These are phyloP conservation scores for Cuculus canorus DNA, from an alignment of 2,797 vertebrate genomes.

Conservation along the genomic window DNA sequence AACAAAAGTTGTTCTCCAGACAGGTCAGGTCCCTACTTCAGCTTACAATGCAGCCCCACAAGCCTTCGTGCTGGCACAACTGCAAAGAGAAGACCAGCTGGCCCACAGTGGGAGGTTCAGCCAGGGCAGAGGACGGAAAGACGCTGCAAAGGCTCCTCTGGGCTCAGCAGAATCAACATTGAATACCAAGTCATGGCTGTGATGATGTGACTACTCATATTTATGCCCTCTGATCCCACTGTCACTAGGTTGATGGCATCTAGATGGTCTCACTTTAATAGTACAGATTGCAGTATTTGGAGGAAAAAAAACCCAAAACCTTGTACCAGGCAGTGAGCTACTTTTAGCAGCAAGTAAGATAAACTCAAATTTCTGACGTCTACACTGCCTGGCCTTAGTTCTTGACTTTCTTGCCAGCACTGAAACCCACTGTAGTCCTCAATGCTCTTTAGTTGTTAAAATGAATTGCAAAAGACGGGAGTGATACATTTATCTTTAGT, in stretches of 20 bases:
- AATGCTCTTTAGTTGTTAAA: neutral
- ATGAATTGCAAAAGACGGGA: neutral
- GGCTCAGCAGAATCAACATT: neutral
- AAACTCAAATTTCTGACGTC: neutral
- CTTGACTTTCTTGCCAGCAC: neutral
- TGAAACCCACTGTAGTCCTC: neutral
- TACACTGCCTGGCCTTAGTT: neutral
- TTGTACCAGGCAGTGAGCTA: neutral
- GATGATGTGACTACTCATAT: neutral
- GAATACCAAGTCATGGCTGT: neutral
- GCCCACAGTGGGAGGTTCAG: neutral
- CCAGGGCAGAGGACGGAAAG: neutral
- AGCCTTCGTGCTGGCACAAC: neutral
- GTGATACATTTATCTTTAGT: neutral
- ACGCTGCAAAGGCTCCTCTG: neutral
- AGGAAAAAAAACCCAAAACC: neutral
- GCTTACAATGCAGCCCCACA: neutral
- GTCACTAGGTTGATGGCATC: neutral
- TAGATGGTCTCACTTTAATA: neutral
- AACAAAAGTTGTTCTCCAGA: neutral
- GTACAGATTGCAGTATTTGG: neutral
- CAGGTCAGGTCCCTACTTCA: neutral
- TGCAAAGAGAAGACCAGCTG: fast-evolving
- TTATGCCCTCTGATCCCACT: neutral
- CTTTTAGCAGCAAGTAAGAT: neutral